Evolutionary conservation across 2,888 invertebrate genomes (phyloP), one percentile per base, ranked within the genome.

Genomic region (Leptogaster cylindrica): DNA sequence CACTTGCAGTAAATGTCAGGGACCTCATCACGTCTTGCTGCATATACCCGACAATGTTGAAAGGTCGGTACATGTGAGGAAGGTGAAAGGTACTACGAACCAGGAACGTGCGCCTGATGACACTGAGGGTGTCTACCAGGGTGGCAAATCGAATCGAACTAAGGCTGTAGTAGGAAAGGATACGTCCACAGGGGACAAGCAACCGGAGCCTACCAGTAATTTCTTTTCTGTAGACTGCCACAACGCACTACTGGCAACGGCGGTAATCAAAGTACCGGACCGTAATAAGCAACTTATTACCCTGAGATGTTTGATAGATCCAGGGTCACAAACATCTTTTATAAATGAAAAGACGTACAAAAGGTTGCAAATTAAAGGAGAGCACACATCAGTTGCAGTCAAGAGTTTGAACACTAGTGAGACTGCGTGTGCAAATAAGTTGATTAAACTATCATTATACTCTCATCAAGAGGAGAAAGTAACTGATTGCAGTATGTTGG

Each of bases 261-360:
- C 36, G 14, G n/a, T 36, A 6, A 36, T 36, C 14, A 36, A 36
- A 12, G 41, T 41, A 41, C 4, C 41, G 6, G 41, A 41, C 12
- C 12, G 41, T 41, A 10, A 10, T 12, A 12, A 12, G 10, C 6
- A 44, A 10, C 16, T 16, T 3, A 44, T 16, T n/a, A 44, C 14
- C 44, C 14, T 44, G 16, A 44, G 44, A 44, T 44, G 44, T 18
- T 18, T 44, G 14, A 16, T 44, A 44, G 44, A 44, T 44, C 44
- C 44, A 16, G 44, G 44, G 14, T 16, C 44, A 2, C 44, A 44
- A 44, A 44, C 44, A n/a, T 44, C 14, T 3, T 44, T 44, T 18
- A 44, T 44, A 2, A 44, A 8, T 14, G 3, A 44, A 18, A 14
- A 44, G 18, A 18, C 44, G 2, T 3, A 3, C 18, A 44, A 14